Evolutionary conservation across 2,113 vertebrate genomes (phyloP), one percentile per base, ranked within the genome.

Genomic region (Cochlearius cochlearius): DNA sequence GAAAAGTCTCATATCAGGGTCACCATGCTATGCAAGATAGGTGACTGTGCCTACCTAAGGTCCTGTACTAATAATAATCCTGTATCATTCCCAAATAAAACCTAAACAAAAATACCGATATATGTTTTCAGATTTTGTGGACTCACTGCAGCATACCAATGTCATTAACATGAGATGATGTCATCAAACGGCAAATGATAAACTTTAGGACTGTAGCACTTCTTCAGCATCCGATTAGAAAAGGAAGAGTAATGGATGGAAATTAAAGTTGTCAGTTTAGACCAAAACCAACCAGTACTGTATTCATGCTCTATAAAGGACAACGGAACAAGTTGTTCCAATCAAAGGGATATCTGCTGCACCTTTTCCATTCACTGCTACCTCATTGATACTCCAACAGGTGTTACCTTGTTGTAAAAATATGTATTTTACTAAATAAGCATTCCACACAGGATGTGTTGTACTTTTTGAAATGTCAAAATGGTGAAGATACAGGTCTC

Each of bases 381-480:
- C 10, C 45, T 50, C 3, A 1, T 8, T 13, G 58, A 10, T 62
- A 21, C 25, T 45, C 36, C 49, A 82, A 15, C 18, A 41, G 27
- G 21, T 25, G 27, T 13, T 71, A 75, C 32, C 20, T 41, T 22
- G 22, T 11, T 52, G 19, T 36, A 43, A 91, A 88, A 83, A 41
- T 0, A 1, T 11, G 5, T 45, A 52, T 77, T 95, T 81, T 55
- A 38, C 55, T 77, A 63, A 80, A 63, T 9, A 76, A 88, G 4
- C 1, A 1, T 67, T 63, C 34, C 7, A 27, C 3, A 5, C 12
- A n/a, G 26, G 27, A 75, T n/a, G 20, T 14, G 2, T 7, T 38
- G 20, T 38, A 26, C 74, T 85, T 74, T 52, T 60, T 38, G 6
- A 68, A 52, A 86, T 29, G n/a, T 55, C 10, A 34, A 68, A 63